Percentiles rank a stretch among this genome's conserved stretches.
Evolutionary conservation across 2,113 vertebrate genomes (phyloP).

Genomic region (Pygoscelis antarcticus): DNA sequence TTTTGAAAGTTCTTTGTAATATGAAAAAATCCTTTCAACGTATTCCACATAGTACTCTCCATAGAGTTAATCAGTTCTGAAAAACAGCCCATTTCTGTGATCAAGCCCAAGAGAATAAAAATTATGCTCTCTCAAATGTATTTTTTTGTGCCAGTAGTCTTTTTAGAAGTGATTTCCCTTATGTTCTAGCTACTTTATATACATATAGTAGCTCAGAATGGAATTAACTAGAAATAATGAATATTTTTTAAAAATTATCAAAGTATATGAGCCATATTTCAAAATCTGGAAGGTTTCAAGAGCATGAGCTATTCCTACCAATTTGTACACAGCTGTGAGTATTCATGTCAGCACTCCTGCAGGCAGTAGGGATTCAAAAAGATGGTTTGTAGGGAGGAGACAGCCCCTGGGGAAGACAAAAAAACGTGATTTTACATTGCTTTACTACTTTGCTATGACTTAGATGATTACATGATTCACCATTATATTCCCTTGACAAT

Average conservation of each 20-base stretch:
- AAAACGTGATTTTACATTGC: not conserved
- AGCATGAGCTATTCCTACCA: not conserved
- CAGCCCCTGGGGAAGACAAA: not conserved
- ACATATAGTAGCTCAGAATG: not conserved
- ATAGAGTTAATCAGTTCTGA: not conserved
- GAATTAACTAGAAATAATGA: not conserved
- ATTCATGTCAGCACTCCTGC: not conserved
- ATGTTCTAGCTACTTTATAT: not conserved
- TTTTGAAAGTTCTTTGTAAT: not conserved
- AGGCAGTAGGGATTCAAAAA: not conserved
- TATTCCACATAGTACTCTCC: too few species aligned
- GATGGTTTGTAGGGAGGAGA: not conserved
- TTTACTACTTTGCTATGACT: not conserved
- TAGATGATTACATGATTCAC: not conserved
- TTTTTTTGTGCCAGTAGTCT: not conserved
- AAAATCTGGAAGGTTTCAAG: not conserved
- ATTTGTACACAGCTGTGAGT: not conserved
- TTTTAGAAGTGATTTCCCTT: not conserved
- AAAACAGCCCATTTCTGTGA: not conserved
- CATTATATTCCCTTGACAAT: not conserved
- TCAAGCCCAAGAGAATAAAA: not conserved
- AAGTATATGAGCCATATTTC: not conserved
- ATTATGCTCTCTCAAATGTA: not conserved
- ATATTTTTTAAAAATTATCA: not conserved
- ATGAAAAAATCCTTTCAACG: not conserved